Evolutionary conservation across 2,113 vertebrate species (phyloP).

Genomic region (Bostrychus sinensis): DNA sequence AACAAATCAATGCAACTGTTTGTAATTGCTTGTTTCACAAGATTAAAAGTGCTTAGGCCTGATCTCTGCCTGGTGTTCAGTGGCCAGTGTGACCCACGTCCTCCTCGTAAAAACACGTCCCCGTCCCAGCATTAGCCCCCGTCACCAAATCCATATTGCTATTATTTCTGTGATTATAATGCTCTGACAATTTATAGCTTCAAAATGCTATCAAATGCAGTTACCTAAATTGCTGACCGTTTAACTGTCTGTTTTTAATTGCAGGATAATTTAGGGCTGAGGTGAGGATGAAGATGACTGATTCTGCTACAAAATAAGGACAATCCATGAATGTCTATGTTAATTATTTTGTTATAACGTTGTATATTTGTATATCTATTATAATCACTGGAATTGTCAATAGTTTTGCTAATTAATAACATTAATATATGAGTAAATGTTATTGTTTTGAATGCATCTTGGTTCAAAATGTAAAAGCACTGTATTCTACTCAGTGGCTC

Average conservation of each 20-base stretch:
- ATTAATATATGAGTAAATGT: too few species aligned
- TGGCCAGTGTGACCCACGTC: conserved; percentile 90
- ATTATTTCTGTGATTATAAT: conserved; percentile 99
- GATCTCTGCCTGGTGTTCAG: conserved; percentile 93
- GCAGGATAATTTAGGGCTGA: conserved; percentile 92
- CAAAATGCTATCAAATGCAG: conserved; percentile 98
- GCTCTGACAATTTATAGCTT: conserved; percentile 96
- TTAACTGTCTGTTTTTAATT: conserved; percentile 99
- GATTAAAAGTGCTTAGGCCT: conserved; percentile 98
- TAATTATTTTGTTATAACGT: too few species aligned
- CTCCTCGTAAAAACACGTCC: conserved; percentile 81
- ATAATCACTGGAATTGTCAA: too few species aligned
- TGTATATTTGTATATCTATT: too few species aligned
- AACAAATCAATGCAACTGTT: conserved; percentile 99
- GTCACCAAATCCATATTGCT: conserved; percentile 95
- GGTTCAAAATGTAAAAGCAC: too few species aligned
- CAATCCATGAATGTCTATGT: not conserved
- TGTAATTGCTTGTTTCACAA: conserved; percentile 99
- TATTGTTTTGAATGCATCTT: too few species aligned
- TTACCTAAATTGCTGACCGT: conserved; percentile 99
- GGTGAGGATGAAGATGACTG: conserved; percentile 83
- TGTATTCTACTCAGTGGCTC: too few species aligned
- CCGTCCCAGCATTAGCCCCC: conserved; percentile 90
- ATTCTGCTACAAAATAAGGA: conserved; percentile 75
- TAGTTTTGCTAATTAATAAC: too few species aligned